Percentiles rank a stretch among this genome's conserved stretches.
Evolutionary conservation across 2,888 invertebrate species (phyloP).

Genomic region (Rhopalosiphum nymphaeae): DNA sequence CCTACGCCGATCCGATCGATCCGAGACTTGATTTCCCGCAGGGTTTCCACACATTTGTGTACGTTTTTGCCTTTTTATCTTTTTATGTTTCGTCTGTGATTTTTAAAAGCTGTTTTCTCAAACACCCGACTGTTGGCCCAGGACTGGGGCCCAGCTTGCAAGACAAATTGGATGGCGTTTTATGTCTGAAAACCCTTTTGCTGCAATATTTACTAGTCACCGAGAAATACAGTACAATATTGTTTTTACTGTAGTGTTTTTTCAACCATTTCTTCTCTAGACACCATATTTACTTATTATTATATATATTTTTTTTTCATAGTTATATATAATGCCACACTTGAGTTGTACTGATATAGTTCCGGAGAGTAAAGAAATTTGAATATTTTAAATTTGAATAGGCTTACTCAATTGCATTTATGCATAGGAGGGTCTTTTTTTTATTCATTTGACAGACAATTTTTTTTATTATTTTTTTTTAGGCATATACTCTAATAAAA

Average conservation of each 20-base stretch:
- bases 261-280: not conserved
- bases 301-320: slow-evolving; percentile 33
- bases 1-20: slow-evolving; percentile 37
- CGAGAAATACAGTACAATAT: not conserved
- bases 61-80: slow-evolving; percentile 52
- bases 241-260: slow-evolving; percentile 3
- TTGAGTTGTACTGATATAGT: slow-evolving; percentile 46
- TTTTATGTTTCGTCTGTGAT: slow-evolving; percentile 41
- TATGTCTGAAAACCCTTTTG: slow-evolving; percentile 18
- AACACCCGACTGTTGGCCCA: not conserved
- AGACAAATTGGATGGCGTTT: slow-evolving; percentile 40
- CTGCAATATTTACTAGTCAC: slow-evolving; percentile 35
- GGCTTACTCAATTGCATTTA: not conserved
- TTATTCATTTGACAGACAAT: slow-evolving; percentile 5
- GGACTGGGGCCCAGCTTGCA: not conserved
- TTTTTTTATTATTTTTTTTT: slow-evolving; percentile 14
- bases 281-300: not conserved
- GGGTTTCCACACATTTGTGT: slow-evolving; percentile 51
- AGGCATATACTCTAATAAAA: not conserved
- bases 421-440: not conserved
- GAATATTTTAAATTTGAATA: slow-evolving; percentile 54
- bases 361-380: slow-evolving; percentile 42
- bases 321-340: not conserved
- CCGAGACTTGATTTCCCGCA: slow-evolving; percentile 57
- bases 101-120: slow-evolving; percentile 59